Base-by-base conservation (phyloP, 2,113 vertebrate genomes). In the Galemys pyrenaicus region DNA sequence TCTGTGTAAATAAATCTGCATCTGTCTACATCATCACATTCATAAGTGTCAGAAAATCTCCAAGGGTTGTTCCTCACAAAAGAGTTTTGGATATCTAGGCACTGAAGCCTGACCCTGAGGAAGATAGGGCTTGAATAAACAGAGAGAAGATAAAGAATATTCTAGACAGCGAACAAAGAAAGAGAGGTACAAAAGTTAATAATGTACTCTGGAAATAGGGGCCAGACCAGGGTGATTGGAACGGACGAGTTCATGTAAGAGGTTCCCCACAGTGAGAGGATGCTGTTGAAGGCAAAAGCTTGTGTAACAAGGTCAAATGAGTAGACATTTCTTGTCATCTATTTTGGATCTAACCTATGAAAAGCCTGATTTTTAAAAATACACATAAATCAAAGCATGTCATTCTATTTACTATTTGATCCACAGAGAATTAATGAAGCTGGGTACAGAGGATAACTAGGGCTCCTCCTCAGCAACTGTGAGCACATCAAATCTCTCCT, bases 331-430 rank as follows among this genome's bases (percentile, higher is more conserved):
- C 24, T 91, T 65, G 35, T 65, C 71, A 70, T 84, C 30, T 58
- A 70, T 89, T 95, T 94, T 83, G 75, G 58, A 91, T 87, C 30
- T 87, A 73, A 67, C 39, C 46, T 65, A 49, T 51, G 70, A 62
- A 93, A 94, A 79, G 12, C 20, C 39, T 80, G 44, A 10, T 41
- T 84, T 95, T 90, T 65, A 35, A 85, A 80, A 81, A 78, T 78
- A 80, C 22, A 56, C 15, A 17, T 28, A 75, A 85, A 62, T 77
- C 56, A 87, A 64, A 64, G 35, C 75, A 17, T 92, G 51, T 75
- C 37, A 71, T 87, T 92, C 17, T 94, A 20, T 70, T 93, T 93
- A 82, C 39, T 95, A 87, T 92, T 44, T 84, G 22, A 89, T 2
- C 22, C 35, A 24, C 24, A 19, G 70, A 93, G 70, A 74, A 87